Evolutionary conservation across 2,888 invertebrate genomes (phyloP).

Genomic region (Eubasilissa splendida): DNA sequence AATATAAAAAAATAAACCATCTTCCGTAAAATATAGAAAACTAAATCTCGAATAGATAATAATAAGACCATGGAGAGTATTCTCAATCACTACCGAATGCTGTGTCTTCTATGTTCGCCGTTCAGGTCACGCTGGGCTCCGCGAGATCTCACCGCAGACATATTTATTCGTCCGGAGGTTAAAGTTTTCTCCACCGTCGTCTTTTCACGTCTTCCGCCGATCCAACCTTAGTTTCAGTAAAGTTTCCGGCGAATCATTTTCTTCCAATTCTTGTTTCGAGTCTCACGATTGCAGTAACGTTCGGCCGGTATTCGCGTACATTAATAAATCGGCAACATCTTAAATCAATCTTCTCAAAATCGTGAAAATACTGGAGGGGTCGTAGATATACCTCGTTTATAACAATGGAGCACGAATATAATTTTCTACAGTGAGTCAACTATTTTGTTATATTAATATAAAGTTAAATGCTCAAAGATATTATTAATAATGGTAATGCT

Average conservation of each 20-base stretch:
- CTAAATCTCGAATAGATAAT: too few relatives aligned
- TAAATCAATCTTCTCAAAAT: too few relatives aligned
- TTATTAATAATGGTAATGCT: too few relatives aligned
- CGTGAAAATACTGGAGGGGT: too few relatives aligned
- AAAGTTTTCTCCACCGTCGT: slow-evolving; percentile 45
- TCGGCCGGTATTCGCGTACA: not conserved
- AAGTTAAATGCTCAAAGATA: too few relatives aligned
- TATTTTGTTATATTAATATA: too few relatives aligned
- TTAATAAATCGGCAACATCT: slow-evolving; percentile 1
- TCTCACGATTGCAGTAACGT: slow-evolving; percentile 15
- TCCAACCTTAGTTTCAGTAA: slow-evolving; percentile 14
- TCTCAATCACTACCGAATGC: slow-evolving; percentile 12
- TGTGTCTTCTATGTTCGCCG: not conserved
- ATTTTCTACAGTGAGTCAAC: too few relatives aligned
- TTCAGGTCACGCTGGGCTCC: slow-evolving; percentile 12
- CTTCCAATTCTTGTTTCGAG: slow-evolving; percentile 20
- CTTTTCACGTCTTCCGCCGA: slow-evolving; percentile 43
- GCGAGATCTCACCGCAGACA: slow-evolving; percentile 37
- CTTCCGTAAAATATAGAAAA: not conserved
- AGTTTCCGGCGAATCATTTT: slow-evolving; percentile 18
- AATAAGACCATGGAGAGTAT: not conserved
- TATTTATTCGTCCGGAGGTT: slow-evolving; percentile 53
- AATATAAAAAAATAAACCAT: not conserved
- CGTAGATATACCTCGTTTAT: too few relatives aligned
- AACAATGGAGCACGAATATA: too few relatives aligned